Base-by-base conservation (phyloP, 2,113 vertebrate genomes). In the Gadus chalcogrammus region DNA sequence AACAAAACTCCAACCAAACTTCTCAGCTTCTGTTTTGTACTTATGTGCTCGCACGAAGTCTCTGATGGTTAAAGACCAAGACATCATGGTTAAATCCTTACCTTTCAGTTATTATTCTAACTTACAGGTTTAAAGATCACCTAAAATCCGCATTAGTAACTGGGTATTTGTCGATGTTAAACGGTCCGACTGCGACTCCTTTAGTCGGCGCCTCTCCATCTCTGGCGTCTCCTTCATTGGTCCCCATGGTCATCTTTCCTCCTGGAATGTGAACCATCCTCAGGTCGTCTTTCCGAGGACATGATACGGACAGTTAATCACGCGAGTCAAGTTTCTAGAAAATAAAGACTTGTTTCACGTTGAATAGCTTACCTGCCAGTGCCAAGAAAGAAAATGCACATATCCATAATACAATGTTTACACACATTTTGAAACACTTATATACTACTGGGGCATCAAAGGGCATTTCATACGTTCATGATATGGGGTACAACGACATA, bases 1-100 rank as follows among this genome's bases (percentile, higher is more conserved):
- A 71, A 99, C 97, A 85, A 99, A 99, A 87, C 97, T 99, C 96
- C 97, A 99, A 1, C 96, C 96, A 61, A 97, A 99, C 0, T 28
- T 81, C 88, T 99, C 95, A 0, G 97, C 97, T 87, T 99, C 97
- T 0, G 95, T 97, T 90, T 88, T 95, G 84, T 96, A 99, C 71
- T 95, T 98, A 68, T 91, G 85, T 1, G 90, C 87, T 83, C 92
- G 92, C 56, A 97, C 94, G 87, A 98, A 99, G 42, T 95, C 94
- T 90, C 97, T 98, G 53, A 15, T 59, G 38, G 65, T 48, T 48
- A 48, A 48, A 48, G 9, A 48, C 42, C 42, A 48, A 48, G 42
- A 48, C 42, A 48, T 13, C 2, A 48, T 48, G 2, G 42, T 48
- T 48, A 48, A 12, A 48, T 9, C 4, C 4, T 1, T 20, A 27